These are phyloP conservation scores for Polydrusus cervinus DNA, from an alignment of 2,888 invertebrate genomes.

Conservation along the genomic window DNA sequence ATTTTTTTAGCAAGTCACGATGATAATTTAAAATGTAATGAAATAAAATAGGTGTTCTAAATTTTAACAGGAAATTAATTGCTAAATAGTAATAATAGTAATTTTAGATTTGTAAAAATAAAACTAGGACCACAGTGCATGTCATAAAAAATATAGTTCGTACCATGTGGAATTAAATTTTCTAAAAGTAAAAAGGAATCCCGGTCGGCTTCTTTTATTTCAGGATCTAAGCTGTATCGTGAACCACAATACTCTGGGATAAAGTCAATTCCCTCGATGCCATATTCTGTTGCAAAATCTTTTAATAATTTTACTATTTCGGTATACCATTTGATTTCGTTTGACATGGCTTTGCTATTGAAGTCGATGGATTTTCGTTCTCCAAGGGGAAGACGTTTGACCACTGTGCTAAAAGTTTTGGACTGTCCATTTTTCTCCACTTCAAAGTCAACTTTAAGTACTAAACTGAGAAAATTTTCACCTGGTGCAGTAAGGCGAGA, in stretches of 20 bases:
- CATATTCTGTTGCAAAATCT: slow-evolving; percentile 40
- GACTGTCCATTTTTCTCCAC: slow-evolving; percentile 49
- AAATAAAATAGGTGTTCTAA: no score
- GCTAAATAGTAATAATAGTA: no score
- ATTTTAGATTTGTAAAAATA: no score
- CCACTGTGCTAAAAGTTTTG: slow-evolving; percentile 47
- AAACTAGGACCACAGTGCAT: no score
- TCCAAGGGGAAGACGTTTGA: slow-evolving; percentile 40
- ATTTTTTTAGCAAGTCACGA: no score
- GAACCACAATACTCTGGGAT: slow-evolving; percentile 49
- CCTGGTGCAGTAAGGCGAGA: slow-evolving; percentile 46
- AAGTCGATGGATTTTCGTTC: slow-evolving; percentile 3
- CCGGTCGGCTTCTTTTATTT: slow-evolving; percentile 43
- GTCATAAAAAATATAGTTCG: no score
- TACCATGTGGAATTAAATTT: slow-evolving; percentile 51
- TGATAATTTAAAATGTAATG: no score
- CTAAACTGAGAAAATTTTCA: slow-evolving; percentile 52
- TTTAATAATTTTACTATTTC: slow-evolving; percentile 43
- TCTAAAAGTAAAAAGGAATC: slow-evolving; percentile 53
- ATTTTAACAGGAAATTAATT: no score
- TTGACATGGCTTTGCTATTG: slow-evolving; percentile 29
- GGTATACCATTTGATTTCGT: slow-evolving; percentile 51
- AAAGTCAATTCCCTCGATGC: slow-evolving; percentile 23
- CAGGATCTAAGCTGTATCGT: slow-evolving; percentile 46
- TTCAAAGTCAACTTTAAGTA: slow-evolving; percentile 46